These are phyloP conservation scores for Meandrusa payeni DNA, from an alignment of 2,888 invertebrate species.

Conservation along the genomic window DNA sequence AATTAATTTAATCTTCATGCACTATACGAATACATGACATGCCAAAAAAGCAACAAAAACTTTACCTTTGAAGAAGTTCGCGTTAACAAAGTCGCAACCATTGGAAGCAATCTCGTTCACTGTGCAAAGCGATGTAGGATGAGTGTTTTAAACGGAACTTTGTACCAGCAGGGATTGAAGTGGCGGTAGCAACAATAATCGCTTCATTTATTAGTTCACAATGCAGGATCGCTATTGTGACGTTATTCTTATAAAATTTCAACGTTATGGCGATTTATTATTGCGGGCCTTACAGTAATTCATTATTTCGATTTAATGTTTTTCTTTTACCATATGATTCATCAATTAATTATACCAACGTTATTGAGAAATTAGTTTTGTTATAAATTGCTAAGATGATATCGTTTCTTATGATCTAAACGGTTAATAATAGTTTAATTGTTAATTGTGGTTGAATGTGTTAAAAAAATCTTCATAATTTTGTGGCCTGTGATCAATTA, in stretches of 20 bases:
- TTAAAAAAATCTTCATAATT: conserved; percentile 1
- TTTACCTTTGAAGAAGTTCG: conserved; percentile 70
- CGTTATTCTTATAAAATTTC: not conserved
- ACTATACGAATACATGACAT: conserved; percentile 40
- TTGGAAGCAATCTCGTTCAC: conserved; percentile 69
- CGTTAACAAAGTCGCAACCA: conserved; percentile 58
- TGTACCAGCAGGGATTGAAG: conserved; percentile 10
- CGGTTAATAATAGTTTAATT: conserved; percentile 4
- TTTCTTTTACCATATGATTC: conserved; percentile 18
- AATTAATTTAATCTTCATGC: conserved; percentile 25
- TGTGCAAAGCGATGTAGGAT: conserved; percentile 73
- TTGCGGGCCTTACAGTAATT: conserved; percentile 5
- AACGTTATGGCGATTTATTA: conserved; percentile 14
- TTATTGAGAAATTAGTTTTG: conserved; percentile 53
- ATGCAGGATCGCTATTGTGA: conserved; percentile 14
- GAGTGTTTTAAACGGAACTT: conserved; percentile 40
- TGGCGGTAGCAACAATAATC: conserved; percentile 21
- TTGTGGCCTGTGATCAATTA: not conserved
- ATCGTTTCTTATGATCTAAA: conserved; percentile 6
- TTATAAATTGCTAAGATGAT: conserved; percentile 37
- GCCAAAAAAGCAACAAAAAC: conserved; percentile 75
- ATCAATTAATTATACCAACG: conserved; percentile 27
- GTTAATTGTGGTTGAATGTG: conserved; percentile 11
- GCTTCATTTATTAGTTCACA: conserved; percentile 6
- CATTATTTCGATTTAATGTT: not conserved